Evolutionary conservation across 92 coral and sea anemone genomes (phyloP).

Genomic region (Montipora capitata): DNA sequence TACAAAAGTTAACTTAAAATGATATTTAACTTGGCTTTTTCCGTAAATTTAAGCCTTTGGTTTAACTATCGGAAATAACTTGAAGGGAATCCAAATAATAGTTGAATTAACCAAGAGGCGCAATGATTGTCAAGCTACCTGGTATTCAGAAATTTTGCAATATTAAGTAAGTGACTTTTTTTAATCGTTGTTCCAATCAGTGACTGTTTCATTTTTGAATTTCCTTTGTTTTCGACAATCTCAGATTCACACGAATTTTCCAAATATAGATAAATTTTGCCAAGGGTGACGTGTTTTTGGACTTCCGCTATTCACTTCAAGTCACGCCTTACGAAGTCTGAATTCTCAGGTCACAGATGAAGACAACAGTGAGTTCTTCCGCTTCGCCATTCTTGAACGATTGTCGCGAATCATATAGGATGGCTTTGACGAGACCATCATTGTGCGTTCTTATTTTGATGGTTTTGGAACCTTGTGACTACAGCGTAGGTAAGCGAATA

Average conservation of each 20-base stretch:
- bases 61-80: too few relatives aligned
- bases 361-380: background rate
- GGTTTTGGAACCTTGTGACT: background rate
- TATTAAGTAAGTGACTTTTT: too few relatives aligned
- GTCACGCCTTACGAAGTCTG: background rate
- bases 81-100: too few relatives aligned
- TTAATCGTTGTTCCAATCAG: too few relatives aligned
- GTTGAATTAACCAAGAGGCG: too few relatives aligned
- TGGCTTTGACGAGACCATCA: background rate
- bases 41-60: too few relatives aligned
- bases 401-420: background rate
- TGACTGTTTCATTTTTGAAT: too few relatives aligned
- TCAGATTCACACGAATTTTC: background rate
- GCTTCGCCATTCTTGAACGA: background rate
- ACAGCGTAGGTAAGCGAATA: background rate
- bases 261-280: background rate
- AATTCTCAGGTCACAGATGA: background rate
- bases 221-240: background rate
- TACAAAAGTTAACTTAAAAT: too few relatives aligned
- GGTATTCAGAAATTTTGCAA: too few relatives aligned
- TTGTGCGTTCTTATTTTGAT: background rate
- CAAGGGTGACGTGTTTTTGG: background rate
- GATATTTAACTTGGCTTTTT: too few relatives aligned
- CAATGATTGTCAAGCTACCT: too few relatives aligned
- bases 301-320: background rate